Evolutionary conservation across 2,113 vertebrate genomes (phyloP), one percentile per base, ranked within the genome.

Genomic region (Pomatorhinus ruficollis): DNA sequence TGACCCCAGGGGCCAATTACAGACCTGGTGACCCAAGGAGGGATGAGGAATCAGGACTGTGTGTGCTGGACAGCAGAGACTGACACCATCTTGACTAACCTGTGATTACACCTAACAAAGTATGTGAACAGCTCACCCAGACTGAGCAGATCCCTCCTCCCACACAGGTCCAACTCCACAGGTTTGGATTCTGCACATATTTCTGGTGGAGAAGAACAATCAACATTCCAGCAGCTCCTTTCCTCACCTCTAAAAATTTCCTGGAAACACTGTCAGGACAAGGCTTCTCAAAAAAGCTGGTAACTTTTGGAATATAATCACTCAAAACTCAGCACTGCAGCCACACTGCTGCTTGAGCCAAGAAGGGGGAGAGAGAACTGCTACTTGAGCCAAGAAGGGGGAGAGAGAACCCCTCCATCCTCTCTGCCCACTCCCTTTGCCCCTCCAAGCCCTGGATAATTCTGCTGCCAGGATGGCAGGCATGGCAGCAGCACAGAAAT

Each of bases 401-500:
- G 45, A 79, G 31, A 65, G 7, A 61, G 40, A 70, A 57, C 15
- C 15, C 33, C 56, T 22, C 39, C 4, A 1, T 19, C 39, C 47
- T 45, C 28, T 61, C 49, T 35, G 11, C 25, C 17, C 0, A 1
- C 17, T 53, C 45, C 69, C 21, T 70, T 44, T 70, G 22, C 40
- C 52, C 68, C 69, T 74, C 64, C 1, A 9, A 70, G 45, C 40
- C 45, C 45, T 1, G 2, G 25, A 35, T 61, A 45, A 74, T 59
- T 56, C 54, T 4, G 1, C 74, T 24, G 30, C 37, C 27, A 31
- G 54, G 6, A 12, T 39, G 47, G 37, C 78, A 74, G 64, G 23
- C 5, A 9, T 0, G 15, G 49, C 60, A 81, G 15, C 18, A 4
- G 42, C 42, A 7, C 1, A 1, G 0, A 81, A 54, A 54, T 3